Base-by-base conservation (phyloP, 2,113 vertebrate species). In the Chaetops frenatus region DNA sequence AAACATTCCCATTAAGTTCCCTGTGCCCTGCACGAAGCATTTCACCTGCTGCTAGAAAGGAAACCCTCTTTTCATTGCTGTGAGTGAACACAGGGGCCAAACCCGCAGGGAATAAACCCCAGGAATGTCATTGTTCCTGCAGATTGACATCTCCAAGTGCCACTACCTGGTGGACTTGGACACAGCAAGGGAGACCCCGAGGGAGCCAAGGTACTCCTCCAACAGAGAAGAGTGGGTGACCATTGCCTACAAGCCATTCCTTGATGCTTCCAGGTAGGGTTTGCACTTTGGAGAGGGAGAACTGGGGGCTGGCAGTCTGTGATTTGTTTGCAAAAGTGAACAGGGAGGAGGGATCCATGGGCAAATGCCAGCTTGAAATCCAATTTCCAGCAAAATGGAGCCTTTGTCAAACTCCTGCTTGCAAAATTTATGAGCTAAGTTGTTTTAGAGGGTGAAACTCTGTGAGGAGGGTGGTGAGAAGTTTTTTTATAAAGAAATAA, bases 81-180 rank as follows among this genome's bases (percentile, higher is more conserved):
- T 27, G 62, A 33, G 6, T 22, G 45, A 79, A 2, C 29, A 20
- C 15, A 14, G 4, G 2, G 71, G 4, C 21, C 82, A 82, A 42
- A 69, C 3, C 10, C n/a, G 3, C 23, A 35, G 51, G 54, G 18
- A 15, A 60, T 69, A 16, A 77, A 36, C 1, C 17, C 10, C 53
- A 45, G 38, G 11, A 3, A n/a, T 57, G 44, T 81, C 25, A 96
- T 1, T 96, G 15, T 50, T 53, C 23, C 62, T 96, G 58, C 97
- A 99, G 99, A 88, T 99, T 56, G 99, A 99, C 82, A 90, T 99
- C 95, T 98, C 97, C 69, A 99, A 98, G 47, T 99, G 99, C 94
- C 99, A 99, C 95, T 99, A 99, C 95, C 96, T 99, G 93, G 99
- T 99, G 90, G 99, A 99, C 95, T 92, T 99, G 86, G 99, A 99